Base-by-base conservation (phyloP, 1,140 invertebrate genomes). In the Aphaenogaster ashmeadi region DNA sequence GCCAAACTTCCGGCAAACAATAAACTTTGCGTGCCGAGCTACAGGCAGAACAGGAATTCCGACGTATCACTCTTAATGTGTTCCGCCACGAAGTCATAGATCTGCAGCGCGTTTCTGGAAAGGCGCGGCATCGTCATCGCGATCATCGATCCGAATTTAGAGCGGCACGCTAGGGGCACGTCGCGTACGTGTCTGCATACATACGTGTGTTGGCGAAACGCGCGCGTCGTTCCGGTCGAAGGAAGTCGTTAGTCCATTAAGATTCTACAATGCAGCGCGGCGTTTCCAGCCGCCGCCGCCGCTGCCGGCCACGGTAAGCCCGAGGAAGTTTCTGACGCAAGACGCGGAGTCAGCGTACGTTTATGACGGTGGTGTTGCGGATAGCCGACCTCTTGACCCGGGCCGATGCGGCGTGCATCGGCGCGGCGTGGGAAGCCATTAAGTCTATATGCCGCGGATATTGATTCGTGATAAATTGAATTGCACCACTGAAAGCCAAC, bases 271-370 rank as follows among this genome's bases (percentile, higher is more conserved):
- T 75, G 62, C 67, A 83, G 27, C 27, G 54, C 27, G 80, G 67
- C 41, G 38, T 83, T 60, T 83, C 67, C 80, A 83, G 67, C 38
- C 67, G 52, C 50, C 44, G 21, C 7, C 44, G 38, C 38, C 11
- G 66, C 56, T 27, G 27, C 27, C 64, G 80, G n/a, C 27, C 44
- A 54, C 80, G 75, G 54, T n/a, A 72, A 83, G 66, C 41, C 38
- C 33, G 54, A 21, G 80, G 54, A 84, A 84, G 80, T 84, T 84
- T 84, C 80, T 74, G 69, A 41, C 64, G 38, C 69, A 84, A 84
- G 69, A 84, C 69, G 67, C 54, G 54, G 56, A 84, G 69, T 84
- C 80, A 84, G 80, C 80, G 80, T 84, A 84, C 80, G 80, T 84
- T 84, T 84, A 84, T 75, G 80, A 84, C 56, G 80, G 54, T 60